These are phyloP conservation scores for Ctenopoma kingsleyae DNA, from an alignment of 2,797 vertebrate genomes.

Conservation along the genomic window DNA sequence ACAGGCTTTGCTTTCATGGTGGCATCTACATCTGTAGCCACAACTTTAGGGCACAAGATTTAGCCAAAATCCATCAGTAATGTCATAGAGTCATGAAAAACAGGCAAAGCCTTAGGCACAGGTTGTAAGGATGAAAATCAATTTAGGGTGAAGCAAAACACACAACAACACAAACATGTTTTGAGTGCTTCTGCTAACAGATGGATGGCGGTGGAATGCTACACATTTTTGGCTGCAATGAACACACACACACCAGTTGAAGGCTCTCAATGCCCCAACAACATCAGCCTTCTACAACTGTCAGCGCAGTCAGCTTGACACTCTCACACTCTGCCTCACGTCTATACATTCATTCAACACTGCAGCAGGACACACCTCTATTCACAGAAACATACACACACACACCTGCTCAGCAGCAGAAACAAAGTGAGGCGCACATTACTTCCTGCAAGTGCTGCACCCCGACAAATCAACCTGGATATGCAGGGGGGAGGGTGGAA, in stretches of 20 bases:
- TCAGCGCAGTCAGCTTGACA: constrained; percentile 59
- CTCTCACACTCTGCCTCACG: constrained; percentile 72
- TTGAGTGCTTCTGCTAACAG: constrained; percentile 76
- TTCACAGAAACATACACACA: constrained; percentile 21
- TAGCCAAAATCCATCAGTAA: background rate
- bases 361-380: constrained; percentile 19
- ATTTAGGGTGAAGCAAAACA: constrained; percentile 27
- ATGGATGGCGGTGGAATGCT: constrained; percentile 60
- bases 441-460: background rate
- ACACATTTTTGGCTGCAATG: constrained; percentile 25
- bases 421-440: constrained; percentile 21
- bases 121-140: background rate
- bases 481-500: background rate
- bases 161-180: constrained; percentile 10
- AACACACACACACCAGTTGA: constrained; percentile 45
- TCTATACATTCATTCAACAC: constrained; percentile 74
- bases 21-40: background rate
- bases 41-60: background rate
- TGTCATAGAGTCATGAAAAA: constrained; percentile 2
- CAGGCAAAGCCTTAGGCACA: background rate
- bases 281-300: constrained; percentile 57
- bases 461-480: constrained; percentile 17
- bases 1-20: too few species aligned
- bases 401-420: constrained; percentile 18
- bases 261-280: constrained; percentile 53